Base-by-base conservation (phyloP, 2,888 invertebrate species). In the Drosophila colorata region DNA sequence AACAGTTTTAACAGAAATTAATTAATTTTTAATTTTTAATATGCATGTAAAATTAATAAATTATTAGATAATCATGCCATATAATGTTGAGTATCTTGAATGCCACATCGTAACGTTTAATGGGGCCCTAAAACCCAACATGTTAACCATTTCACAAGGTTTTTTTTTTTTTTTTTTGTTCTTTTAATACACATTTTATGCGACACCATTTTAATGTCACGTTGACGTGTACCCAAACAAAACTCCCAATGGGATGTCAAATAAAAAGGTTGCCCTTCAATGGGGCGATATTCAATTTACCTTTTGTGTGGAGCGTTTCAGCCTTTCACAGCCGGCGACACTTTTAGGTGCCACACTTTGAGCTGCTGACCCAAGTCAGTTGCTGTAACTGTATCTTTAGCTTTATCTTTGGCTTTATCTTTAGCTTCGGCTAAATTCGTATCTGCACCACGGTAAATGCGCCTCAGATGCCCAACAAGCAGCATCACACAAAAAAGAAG, bases 221-320 rank as follows among this genome's bases (percentile, higher is more conserved):
- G 58, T 37, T 47, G 60, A 67, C 51, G 35, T 58, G 60, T 18
- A n/a, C 25, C 28, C 49, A 4, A 9, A 16, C 40, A 18, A 18
- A 44, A 33, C 35, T 67, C 72, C 72, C 63, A 38, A 18, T 13
- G 72, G 76, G 20, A 44, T 48, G 14, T 14, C 33, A 16, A 43
- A 70, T 37, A 66, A 75, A 74, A 74, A 59, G 68, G 67, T 68
- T 53, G 7, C 18, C 28, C 35, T 53, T 37, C 44, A 68, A 63
- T 68, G 72, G 68, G 33, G 11, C 52, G 31, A 48, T 68, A 68
- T 74, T 74, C 76, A 72, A 76, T 75, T 74, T 74, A 74, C 61
- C 75, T 71, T 57, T 75, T 69, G 70, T 52, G 25, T 16, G 58
- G 31, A 53, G 49, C 47, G 43, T 33, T 33, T 11, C 13, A 53